Percentiles rank a stretch among this genome's conserved stretches.
phyloP scores from a whole-genome alignment of 2,888 invertebrate genomes.

The Hylaea fasciaria region DNA sequence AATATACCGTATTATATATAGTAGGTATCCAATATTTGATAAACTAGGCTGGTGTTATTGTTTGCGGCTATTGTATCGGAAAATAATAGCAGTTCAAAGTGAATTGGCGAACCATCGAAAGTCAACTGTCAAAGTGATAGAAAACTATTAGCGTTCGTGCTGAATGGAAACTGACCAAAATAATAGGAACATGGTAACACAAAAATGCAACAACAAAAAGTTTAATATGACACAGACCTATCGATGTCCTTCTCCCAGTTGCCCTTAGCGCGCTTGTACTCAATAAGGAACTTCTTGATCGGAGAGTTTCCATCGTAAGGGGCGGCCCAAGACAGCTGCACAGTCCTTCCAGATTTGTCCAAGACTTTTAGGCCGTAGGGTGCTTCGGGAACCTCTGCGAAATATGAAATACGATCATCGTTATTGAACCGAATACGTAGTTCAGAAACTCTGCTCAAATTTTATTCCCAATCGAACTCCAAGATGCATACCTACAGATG shows the following conservation, averaged over 20 bases:
- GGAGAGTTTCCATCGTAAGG: conserved; percentile 97
- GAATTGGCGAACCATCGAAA: too few relatives aligned
- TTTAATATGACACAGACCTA: conserved; percentile 57
- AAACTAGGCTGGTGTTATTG: background rate
- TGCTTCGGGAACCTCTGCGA: conserved; percentile 93
- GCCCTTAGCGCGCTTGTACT: conserved; percentile 93
- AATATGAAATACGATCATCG: conserved; percentile 5
- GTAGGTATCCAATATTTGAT: background rate
- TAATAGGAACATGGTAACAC: background rate
- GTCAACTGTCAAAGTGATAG: too few relatives aligned
- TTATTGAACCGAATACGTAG: background rate
- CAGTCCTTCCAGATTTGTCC: conserved; percentile 95
- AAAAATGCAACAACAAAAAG: background rate
- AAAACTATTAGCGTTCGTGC: too few relatives aligned
- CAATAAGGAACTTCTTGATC: conserved; percentile 94
- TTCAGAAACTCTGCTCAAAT: background rate
- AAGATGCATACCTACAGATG: too few relatives aligned
- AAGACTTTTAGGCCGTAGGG: conserved; percentile 95
- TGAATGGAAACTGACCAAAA: too few relatives aligned
- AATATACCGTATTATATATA: too few relatives aligned
- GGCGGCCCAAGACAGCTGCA: conserved; percentile 96
- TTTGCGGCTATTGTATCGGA: background rate
- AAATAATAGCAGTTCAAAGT: too few relatives aligned
- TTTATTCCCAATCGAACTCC: too few relatives aligned
- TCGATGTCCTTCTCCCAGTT: conserved; percentile 92